Base-by-base conservation (phyloP, 2,888 invertebrate genomes). In the Drosophila melanosoma region DNA sequence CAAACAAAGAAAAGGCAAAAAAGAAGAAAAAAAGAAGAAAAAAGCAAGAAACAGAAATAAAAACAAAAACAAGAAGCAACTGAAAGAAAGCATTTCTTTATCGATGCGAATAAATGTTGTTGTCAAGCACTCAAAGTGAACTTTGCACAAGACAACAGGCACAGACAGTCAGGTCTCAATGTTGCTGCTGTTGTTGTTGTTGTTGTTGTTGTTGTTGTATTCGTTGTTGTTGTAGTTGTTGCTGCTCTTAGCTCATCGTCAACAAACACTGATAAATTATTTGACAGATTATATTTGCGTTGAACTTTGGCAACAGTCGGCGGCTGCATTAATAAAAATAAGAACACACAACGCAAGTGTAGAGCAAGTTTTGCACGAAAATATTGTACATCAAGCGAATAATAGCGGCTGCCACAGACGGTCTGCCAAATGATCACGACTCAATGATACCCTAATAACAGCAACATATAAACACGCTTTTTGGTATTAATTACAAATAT, bases 231-330 rank as follows among this genome's bases (percentile, higher is more conserved):
- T 49, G 48, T 1, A 35, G 61, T 0, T 62, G 71, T 66, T 77
- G 20, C 45, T 45, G 45, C 45, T 23, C 68, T 65, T 76, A 73
- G 69, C 78, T 81, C 83, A 75, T 80, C 86, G 74, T 85, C 75
- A 68, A 80, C 79, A 89, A 87, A 87, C 74, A 89, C 81, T 87
- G 90, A 87, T 87, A 89, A 89, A 88, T 88, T 87, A 78, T 87
- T 87, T 87, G 90, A 87, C 83, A 90, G 86, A 89, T 90, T 89
- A 83, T 88, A 82, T 87, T 87, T 86, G 79, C 86, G 88, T 88
- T 87, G 86, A 89, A 89, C 86, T 87, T 86, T 87, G 86, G 83
- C 78, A 82, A 76, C 57, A 74, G 71, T 71, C 70, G 78, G 65
- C 80, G 82, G 26, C 33, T 67, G 69, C 82, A 81, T 74, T 77